phyloP scores from a whole-genome alignment of 2,797 vertebrate genomes.

The Macropus fuliginosus region DNA sequence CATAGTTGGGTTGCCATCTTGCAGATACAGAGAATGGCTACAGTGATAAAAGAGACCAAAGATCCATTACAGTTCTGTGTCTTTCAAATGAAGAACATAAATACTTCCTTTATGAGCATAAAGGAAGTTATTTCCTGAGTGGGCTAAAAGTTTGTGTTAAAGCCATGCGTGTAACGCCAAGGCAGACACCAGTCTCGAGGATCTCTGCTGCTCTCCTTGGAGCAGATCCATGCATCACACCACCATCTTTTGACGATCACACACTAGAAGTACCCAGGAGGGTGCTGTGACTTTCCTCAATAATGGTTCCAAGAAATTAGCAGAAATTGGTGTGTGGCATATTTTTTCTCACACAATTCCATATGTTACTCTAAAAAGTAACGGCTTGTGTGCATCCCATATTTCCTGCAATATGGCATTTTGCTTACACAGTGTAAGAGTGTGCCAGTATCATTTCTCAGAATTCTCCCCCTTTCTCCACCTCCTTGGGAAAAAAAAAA shows the following conservation, averaged over 20 bases:
- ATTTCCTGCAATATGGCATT: slow-evolving; percentile 38
- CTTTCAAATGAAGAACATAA: slow-evolving; percentile 46
- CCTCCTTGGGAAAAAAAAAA: neutral
- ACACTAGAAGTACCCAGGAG: slow-evolving; percentile 30
- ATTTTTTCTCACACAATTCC: slow-evolving; percentile 32
- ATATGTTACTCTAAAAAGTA: slow-evolving; percentile 51
- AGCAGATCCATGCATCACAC: slow-evolving; percentile 60
- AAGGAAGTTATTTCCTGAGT: slow-evolving; percentile 43
- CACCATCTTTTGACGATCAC: slow-evolving; percentile 53
- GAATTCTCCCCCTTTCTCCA: neutral
- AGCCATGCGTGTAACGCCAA: slow-evolving; percentile 34
- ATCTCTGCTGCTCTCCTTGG: slow-evolving; percentile 18
- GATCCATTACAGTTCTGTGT: neutral
- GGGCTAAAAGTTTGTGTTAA: slow-evolving; percentile 28
- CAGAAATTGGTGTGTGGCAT: slow-evolving; percentile 8
- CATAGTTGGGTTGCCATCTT: neutral
- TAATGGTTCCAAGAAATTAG: slow-evolving; percentile 48
- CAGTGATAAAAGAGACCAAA: neutral
- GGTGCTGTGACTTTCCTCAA: slow-evolving; percentile 47
- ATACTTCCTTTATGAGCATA: slow-evolving; percentile 14
- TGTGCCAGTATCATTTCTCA: slow-evolving; percentile 40
- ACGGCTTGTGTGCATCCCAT: slow-evolving; percentile 11
- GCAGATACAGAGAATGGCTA: neutral
- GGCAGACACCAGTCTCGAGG: slow-evolving; percentile 4
- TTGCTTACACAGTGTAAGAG: slow-evolving; percentile 31